Evolutionary conservation across 2,113 vertebrate genomes (phyloP).

Genomic region (Tupaia chinensis): DNA sequence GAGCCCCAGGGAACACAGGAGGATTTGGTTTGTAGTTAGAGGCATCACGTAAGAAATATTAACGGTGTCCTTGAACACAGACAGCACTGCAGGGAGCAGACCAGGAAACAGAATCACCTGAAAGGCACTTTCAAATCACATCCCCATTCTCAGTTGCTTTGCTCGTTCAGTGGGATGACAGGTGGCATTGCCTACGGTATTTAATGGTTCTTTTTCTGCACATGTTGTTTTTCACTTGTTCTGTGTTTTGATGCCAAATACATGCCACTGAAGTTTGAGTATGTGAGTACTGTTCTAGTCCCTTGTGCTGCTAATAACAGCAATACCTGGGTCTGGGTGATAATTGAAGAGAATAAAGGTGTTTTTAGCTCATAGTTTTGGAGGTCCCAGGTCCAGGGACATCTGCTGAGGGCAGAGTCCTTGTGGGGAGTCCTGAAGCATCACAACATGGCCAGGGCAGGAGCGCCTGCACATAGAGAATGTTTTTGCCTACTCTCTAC

Average conservation of each 20-base stretch:
- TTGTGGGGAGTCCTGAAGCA: too few species aligned
- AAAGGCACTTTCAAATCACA: not conserved
- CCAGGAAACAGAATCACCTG: not conserved
- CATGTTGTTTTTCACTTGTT: not conserved
- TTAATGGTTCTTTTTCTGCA: not conserved
- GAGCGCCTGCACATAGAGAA: too few species aligned
- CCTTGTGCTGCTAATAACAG: too few species aligned
- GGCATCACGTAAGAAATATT: not conserved
- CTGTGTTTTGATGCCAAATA: constrained; percentile 1
- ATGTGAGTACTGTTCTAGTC: too few species aligned
- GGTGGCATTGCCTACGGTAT: not conserved
- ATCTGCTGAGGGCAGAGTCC: too few species aligned
- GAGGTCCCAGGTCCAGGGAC: too few species aligned
- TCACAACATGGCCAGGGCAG: too few species aligned
- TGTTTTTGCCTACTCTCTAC: too few species aligned
- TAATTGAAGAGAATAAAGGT: too few species aligned
- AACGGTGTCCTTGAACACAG: not conserved
- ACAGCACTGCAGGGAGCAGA: not conserved
- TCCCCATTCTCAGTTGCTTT: not conserved
- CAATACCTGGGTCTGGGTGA: too few species aligned
- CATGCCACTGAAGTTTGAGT: not conserved
- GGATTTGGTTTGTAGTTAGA: not conserved
- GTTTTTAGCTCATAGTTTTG: too few species aligned
- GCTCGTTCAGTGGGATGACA: not conserved
- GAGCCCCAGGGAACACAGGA: not conserved